Conservation (phyloP, 2,888 invertebrate genomes). For the Rutpela maculata region DNA sequence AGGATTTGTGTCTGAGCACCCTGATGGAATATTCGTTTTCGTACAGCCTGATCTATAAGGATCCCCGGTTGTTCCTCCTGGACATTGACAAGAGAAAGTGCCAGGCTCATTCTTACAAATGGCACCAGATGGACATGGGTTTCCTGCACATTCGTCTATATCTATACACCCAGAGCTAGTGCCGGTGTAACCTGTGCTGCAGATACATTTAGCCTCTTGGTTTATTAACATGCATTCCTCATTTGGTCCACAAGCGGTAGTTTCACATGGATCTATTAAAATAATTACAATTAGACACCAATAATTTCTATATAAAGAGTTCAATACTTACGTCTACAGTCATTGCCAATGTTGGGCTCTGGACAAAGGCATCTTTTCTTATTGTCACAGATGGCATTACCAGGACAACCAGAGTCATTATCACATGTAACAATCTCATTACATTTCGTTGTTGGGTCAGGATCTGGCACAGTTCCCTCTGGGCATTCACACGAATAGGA, state of each 20-base stretch:
- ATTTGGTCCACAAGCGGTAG: conserved; percentile 88
- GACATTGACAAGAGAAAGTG: conserved; percentile 91
- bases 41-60: conserved; percentile 87
- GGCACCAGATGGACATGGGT: conserved; percentile 89
- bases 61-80: conserved; percentile 87
- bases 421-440: conserved; percentile 88
- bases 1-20: conserved; percentile 85
- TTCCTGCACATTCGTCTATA: conserved; percentile 89
- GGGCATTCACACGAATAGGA: conserved; percentile 89
- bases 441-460: conserved; percentile 88
- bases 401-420: conserved; percentile 87
- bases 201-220: conserved; percentile 89
- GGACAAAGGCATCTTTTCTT: conserved; percentile 90
- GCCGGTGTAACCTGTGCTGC: conserved; percentile 88
- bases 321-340: conserved; percentile 88
- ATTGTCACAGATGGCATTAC: conserved; percentile 89
- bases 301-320: background rate
- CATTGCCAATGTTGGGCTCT: conserved; percentile 93
- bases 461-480: conserved; percentile 87
- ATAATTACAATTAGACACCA: background rate
- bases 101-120: conserved; percentile 93
- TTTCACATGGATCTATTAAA: conserved; percentile 90
- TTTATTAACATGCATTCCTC: conserved; percentile 92
- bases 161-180: conserved; percentile 85
- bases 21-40: conserved; percentile 79